Evolutionary conservation across 2,888 invertebrate genomes (phyloP), one percentile per base, ranked within the genome.

Genomic region (Cephus spinipes): DNA sequence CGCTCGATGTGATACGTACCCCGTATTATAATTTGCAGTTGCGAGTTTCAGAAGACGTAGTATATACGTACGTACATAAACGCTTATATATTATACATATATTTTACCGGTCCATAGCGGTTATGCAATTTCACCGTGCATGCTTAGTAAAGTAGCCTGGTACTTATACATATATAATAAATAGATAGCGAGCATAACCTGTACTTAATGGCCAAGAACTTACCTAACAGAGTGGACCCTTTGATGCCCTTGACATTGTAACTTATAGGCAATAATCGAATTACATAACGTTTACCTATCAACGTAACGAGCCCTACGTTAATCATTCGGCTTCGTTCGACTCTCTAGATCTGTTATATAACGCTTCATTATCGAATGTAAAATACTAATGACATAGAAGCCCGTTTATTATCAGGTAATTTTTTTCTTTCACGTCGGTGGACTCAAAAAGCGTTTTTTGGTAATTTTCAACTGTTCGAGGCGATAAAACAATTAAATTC

Each of bases 391-490:
- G 23, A 55, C 23, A 55, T 55, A 55, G 23, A 23, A 23, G 55
- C 23, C 55, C 9, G 23, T 23, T 23, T 6, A 6, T 55, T 23
- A 55, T 55, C 55, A 9, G 55, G 9, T 23, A 15, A 9, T 23
- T 55, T 23, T 40, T 55, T 55, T 55, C 23, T 23, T 23, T 55
- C 23, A 0, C 1, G 23, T 55, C 23, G 9, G 1, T 9, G 23
- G 2, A 23, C 0, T 2, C 0, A 23, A 9, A 9, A 23, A 6
- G 9, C 9, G 2, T 2, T 9, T 1, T 15, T 23, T 23, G 6
- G 23, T 55, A 9, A 23, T 55, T 23, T 6, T 2, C 23, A 1
- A 23, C 9, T 9, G 23, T 55, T 23, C 2, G 0, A 55, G 6
- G 23, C 9, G 9, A 23, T 23, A 0, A 55, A 2, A 40, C 15